phyloP scores from a whole-genome alignment of 2,888 invertebrate species.

The Dioctria rufipes region DNA sequence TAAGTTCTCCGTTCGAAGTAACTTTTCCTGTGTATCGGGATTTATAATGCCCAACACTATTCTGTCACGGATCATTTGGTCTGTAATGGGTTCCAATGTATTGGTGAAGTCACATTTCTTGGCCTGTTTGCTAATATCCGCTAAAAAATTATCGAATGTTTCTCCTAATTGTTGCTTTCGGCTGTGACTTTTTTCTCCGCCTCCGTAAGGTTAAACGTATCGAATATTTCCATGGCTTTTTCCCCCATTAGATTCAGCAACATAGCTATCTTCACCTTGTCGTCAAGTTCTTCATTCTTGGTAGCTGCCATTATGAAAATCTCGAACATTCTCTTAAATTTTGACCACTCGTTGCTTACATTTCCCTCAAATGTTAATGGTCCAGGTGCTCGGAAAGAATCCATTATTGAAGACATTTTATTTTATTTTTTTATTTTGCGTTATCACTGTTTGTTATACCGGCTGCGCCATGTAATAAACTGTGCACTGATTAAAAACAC shows the following conservation, averaged over 20 bases:
- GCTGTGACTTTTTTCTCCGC: slow-evolving; percentile 22
- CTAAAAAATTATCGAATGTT: slow-evolving; percentile 48
- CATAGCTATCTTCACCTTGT: slow-evolving; percentile 22
- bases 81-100: slow-evolving; percentile 21
- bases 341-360: slow-evolving; percentile 3
- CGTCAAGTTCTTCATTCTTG: too few species aligned
- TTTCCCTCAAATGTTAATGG: slow-evolving; percentile 9
- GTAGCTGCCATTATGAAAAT: slow-evolving; percentile 18
- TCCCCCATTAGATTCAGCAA: slow-evolving; percentile 31
- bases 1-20: too few species aligned
- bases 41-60: slow-evolving; percentile 43
- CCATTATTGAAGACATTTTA: too few species aligned
- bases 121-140: too few species aligned
- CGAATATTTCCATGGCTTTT: slow-evolving; percentile 7
- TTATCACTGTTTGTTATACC: too few species aligned
- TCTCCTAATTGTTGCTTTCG: slow-evolving; percentile 41
- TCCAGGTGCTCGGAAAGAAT: slow-evolving; percentile 17
- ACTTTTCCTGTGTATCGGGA: slow-evolving; percentile 40
- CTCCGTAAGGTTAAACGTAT: slow-evolving; percentile 23
- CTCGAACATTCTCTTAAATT: slow-evolving; percentile 8
- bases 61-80: slow-evolving; percentile 50
- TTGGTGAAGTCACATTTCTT: too few species aligned
- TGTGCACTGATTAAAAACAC: too few species aligned
- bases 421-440: too few species aligned
- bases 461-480: too few species aligned